Evolutionary conservation across 2,888 invertebrate species (phyloP).

Genomic region (Lampropteryx suffumata): DNA sequence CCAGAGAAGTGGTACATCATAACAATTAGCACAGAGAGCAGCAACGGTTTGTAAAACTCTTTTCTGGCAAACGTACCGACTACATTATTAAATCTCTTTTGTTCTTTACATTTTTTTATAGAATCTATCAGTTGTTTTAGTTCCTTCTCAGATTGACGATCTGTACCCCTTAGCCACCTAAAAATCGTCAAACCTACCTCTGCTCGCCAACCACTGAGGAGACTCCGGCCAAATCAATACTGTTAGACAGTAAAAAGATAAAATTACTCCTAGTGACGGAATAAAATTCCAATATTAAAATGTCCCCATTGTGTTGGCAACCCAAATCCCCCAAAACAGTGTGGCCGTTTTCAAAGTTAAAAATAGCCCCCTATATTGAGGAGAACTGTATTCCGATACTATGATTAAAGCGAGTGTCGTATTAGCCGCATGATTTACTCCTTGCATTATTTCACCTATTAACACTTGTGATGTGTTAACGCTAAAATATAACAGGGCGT

Average conservation of each 20-base stretch:
- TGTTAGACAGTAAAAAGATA: constrained; percentile 29
- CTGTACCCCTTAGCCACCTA: constrained; percentile 39
- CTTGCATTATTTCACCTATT: constrained; percentile 41
- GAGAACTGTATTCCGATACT: constrained; percentile 41
- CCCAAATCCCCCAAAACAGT: constrained; percentile 44
- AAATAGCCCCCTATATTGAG: constrained; percentile 41
- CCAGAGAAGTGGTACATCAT: constrained; percentile 45
- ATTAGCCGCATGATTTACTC: constrained; percentile 37
- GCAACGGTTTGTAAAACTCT: constrained; percentile 42
- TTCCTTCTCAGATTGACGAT: constrained; percentile 35
- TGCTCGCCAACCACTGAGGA: constrained; percentile 44
- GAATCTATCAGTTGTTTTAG: constrained; percentile 36
- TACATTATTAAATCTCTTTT: no score
- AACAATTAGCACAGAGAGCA: constrained; percentile 33
- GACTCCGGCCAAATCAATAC: constrained; percentile 40
- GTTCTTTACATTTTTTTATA: constrained; percentile 18
- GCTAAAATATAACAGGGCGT: constrained; percentile 38
- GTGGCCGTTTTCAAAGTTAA: constrained; percentile 43
- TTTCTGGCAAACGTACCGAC: constrained; percentile 7
- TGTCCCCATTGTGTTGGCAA: constrained; percentile 45
- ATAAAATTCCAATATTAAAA: constrained; percentile 44
- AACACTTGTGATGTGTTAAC: constrained; percentile 37
- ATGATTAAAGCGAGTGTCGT: constrained; percentile 38
- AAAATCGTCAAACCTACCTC: constrained; percentile 40
- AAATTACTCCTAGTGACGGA: constrained; percentile 33